Base-by-base conservation (phyloP, 1,140 invertebrate species). In the Micrasema minimum region DNA sequence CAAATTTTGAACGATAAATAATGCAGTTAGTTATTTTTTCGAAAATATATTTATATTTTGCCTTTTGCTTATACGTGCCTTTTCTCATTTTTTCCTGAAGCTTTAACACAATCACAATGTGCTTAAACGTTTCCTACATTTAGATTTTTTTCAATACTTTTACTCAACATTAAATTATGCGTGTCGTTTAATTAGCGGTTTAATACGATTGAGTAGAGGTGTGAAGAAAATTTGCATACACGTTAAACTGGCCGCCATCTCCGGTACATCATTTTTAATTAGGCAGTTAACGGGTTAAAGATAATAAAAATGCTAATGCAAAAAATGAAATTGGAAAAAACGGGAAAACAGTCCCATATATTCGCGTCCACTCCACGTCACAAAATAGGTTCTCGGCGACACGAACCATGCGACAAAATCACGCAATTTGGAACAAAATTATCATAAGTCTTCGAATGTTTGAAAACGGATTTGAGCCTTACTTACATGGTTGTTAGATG, bases 361-460 rank as follows among this genome's bases (percentile, higher is more conserved):
- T 62, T 14, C 23, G 35, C 62, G 66, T 71, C 69, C 66, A 55
- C 67, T 74, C 66, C 61, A 71, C 64, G 69, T 74, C 72, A 70
- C 72, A 46, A 50, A 18, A 22, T 59, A 53, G 57, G 70, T 70
- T 72, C 71, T 72, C 70, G 74, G 50, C 62, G 69, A 65, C 57
- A 55, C 66, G 68, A 69, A 71, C 75, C 75, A 76, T 72, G 75
- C 75, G 75, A 76, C 75, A 72, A 76, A 66, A 53, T 62, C 75
- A 75, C 75, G 75, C 75, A 71, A 76, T 75, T 72, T 59, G 26
- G 31, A 38, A 14, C 7, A 11, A 26, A 37, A 70, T 55, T 35
- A 37, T 18, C 46, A 7, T 46, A 62, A 65, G 22, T 41, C 11
- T 14, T 57, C 18, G 10, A 9, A 62, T 26, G 43, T 4, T 18